Base-by-base conservation (phyloP, 2,888 invertebrate genomes). In the Corythucha ciliata region DNA sequence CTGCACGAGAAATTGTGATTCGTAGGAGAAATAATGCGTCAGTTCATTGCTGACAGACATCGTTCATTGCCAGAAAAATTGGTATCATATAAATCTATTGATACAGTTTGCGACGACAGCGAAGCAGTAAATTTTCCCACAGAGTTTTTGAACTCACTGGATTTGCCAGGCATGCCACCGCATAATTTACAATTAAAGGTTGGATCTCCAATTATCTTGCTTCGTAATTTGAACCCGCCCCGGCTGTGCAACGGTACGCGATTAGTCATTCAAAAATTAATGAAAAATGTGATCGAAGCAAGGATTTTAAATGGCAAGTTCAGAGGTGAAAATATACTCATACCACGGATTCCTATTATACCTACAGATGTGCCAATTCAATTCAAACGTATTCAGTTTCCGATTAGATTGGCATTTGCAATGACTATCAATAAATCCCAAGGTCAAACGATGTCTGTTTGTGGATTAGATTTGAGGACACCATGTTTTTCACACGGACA, bases 121-220 rank as follows among this genome's bases (percentile, higher is more conserved):
- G 53, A 58, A 57, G 60, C 58, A 18, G 34, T 24, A 33, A 51
- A 45, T 10, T 51, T 44, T 34, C 61, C 63, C 58, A 57, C 46
- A 50, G 63, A 64, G 60, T 61, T 64, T 63, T 63, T 63, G 58
- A 64, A 65, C 57, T 63, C 61, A 21, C 59, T 64, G 57, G 61
- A 63, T 55, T 45, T 62, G 52, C 51, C 54, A 47, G 53, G 53
- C 45, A 50, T 57, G 37, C 57, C 52, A 56, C 52, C 45, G 37
- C 55, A 60, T 47, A 47, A 40, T 52, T 44, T 58, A 21, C 12
- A 51, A 51, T 56, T 62, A 44, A 62, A 63, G 55, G 55, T 63
- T 41, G 63, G 63, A 40, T 51, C 58, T 21, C 54, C 56, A 37
- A 50, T 61, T 25, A 63, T 61, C 26, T 51, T 62, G 56, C 51